Evolutionary conservation across 2,888 invertebrate species (phyloP).

Genomic region (Cyclophora albipunctata): DNA sequence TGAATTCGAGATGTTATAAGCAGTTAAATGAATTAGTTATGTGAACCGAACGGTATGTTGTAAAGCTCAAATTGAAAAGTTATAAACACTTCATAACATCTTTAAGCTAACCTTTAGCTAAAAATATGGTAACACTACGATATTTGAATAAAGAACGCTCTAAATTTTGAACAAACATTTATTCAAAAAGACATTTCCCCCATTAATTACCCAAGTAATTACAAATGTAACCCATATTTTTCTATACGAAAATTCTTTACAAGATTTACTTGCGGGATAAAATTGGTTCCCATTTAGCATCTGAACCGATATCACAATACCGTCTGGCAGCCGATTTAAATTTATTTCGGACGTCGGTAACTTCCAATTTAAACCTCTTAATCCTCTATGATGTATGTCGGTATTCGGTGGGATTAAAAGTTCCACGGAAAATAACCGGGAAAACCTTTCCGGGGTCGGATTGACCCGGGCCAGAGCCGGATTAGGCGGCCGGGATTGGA

Average conservation of each 20-base stretch:
- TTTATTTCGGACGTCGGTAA: conserved; percentile 76
- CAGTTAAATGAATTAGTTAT: too few species aligned
- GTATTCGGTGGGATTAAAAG: conserved; percentile 75
- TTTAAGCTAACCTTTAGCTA: too few species aligned
- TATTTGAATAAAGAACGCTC: too few species aligned
- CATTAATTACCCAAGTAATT: too few species aligned
- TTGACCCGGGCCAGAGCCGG: conserved; percentile 68
- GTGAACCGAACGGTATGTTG: too few species aligned
- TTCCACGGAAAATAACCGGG: conserved; percentile 76
- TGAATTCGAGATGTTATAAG: too few species aligned
- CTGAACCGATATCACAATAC: conserved; percentile 72
- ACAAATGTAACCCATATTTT: conserved; percentile 11
- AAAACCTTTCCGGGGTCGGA: conserved; percentile 74
- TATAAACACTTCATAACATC: too few species aligned
- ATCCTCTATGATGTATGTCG: conserved; percentile 76
- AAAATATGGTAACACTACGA: too few species aligned
- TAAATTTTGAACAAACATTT: too few species aligned
- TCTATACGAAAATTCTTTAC: conserved; percentile 41
- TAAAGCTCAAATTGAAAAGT: too few species aligned
- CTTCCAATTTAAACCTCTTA: conserved; percentile 77
- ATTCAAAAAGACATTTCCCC: too few species aligned
- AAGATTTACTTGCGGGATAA: conserved; percentile 64
- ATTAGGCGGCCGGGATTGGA: conserved; percentile 73
- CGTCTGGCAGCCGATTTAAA: conserved; percentile 73
- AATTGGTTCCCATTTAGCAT: conserved; percentile 69